Conservation (phyloP, 2,797 vertebrate species). For the Schizopygopsis malacanthus region DNA sequence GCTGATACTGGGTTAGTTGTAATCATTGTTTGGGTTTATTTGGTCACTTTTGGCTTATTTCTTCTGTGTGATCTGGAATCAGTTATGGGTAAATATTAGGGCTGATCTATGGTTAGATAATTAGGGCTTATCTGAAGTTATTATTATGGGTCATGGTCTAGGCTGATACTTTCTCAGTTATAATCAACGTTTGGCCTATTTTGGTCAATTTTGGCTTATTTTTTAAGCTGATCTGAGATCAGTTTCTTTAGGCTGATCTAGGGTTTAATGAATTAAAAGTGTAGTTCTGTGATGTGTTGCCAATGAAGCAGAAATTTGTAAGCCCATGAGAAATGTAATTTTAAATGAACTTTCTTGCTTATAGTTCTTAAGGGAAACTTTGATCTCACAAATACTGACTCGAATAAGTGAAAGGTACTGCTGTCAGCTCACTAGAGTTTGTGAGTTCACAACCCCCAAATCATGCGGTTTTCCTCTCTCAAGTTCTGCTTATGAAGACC, state of each 20-base stretch:
- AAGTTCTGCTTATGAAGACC: slow-evolving; percentile 30
- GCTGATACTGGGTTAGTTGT: not conserved
- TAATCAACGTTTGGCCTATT: not conserved
- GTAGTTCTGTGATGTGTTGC: no score
- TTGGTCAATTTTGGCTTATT: not conserved
- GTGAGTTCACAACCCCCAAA: slow-evolving; percentile 24
- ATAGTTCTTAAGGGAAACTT: not conserved
- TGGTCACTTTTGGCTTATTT: not conserved
- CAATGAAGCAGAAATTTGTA: not conserved
- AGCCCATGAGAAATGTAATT: not conserved
- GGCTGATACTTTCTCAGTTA: not conserved
- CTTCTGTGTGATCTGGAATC: not conserved
- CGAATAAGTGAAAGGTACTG: not conserved
- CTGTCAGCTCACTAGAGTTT: slow-evolving; percentile 17
- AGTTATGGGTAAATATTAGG: not conserved
- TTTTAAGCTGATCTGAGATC: not conserved
- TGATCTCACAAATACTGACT: not conserved
- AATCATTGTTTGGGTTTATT: not conserved
- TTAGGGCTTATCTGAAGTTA: not conserved
- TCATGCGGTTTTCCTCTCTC: slow-evolving; percentile 44
- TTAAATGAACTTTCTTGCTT: not conserved
- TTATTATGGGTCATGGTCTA: not conserved
- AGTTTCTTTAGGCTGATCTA: not conserved
- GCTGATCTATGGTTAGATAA: not conserved
- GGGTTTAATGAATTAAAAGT: not conserved